Base-by-base conservation (phyloP, 2,113 vertebrate species). In the Trochalopteron elliotii region DNA sequence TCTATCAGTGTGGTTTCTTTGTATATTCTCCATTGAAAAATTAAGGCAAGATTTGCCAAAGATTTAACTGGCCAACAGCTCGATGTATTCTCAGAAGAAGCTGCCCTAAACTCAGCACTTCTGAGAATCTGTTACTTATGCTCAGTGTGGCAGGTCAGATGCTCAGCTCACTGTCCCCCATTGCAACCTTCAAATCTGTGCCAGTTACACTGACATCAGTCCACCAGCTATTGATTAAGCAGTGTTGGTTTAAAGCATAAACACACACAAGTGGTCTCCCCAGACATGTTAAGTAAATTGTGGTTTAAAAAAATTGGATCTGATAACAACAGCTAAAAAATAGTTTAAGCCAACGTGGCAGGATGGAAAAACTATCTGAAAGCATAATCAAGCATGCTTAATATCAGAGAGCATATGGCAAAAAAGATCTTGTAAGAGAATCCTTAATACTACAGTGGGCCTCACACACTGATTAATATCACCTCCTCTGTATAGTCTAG, bases 351-450 rank as follows among this genome's bases (percentile, higher is more conserved):
- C 40, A 93, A 89, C 7, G 40, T 71, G 88, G 55, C 72, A 93
- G 52, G 40, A 59, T 5, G 7, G 47, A 23, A 74, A 47, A 45
- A 79, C 69, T 52, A 87, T 90, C 52, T 75, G 74, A 94, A 95
- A 94, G 83, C 76, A 76, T 93, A 92, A 96, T 87, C 61, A 55
- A 94, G 88, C 52, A 39, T 80, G 74, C 77, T 93, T 89, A 92
- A 82, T 94, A 93, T 89, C 77, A 89, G 61, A 83, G 61, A 95
- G 70, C 89, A 89, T 89, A 91, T 87, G 94, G 94, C 77, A 74
- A 80, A 94, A 94, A 94, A 77, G 74, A 93, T 94, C 78, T 93
- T 93, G 83, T 80, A 80, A 94, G 42, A 96, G 92, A 96, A 94
- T 89, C 89, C 65, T 89, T 87, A 92, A 87, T 83, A 87, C 25